Conservation (phyloP, 2,888 invertebrate genomes). For the Tipula helvola region DNA sequence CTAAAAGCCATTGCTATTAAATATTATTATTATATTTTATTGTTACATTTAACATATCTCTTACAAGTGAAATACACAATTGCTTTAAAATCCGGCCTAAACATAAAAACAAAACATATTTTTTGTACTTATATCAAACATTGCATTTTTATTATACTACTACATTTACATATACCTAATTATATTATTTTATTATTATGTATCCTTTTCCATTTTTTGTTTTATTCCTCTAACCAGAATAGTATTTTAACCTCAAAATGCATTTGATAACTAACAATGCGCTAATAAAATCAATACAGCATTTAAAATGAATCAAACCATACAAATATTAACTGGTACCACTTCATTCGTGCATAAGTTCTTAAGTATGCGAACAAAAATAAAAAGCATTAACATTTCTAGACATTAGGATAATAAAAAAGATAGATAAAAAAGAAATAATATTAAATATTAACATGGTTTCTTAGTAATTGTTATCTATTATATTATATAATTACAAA, state of each 20-base stretch:
- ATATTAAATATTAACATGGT: slow-evolving; percentile 4
- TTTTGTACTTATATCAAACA: not conserved
- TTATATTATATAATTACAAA: not conserved
- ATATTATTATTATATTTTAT: not conserved
- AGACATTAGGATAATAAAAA: not conserved
- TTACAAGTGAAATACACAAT: not conserved
- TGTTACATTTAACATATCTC: not conserved
- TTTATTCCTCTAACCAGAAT: not conserved
- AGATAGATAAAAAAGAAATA: not conserved
- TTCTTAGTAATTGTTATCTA: slow-evolving; percentile 4
- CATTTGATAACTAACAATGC: not conserved
- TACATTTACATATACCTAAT: not conserved
- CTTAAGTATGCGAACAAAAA: not conserved
- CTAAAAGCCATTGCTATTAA: not conserved
- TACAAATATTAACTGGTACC: not conserved
- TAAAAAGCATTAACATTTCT: not conserved
- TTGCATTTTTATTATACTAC: not conserved
- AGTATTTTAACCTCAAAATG: not conserved
- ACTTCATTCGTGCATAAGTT: not conserved
- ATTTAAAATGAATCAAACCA: not conserved
- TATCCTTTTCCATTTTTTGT: not conserved
- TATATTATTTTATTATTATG: not conserved
- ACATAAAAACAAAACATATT: not conserved
- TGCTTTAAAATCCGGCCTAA: not conserved
- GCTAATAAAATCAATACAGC: not conserved